Evolutionary conservation across 2,113 vertebrate species (phyloP).

Genomic region (Campylomormyrus tamandua): DNA sequence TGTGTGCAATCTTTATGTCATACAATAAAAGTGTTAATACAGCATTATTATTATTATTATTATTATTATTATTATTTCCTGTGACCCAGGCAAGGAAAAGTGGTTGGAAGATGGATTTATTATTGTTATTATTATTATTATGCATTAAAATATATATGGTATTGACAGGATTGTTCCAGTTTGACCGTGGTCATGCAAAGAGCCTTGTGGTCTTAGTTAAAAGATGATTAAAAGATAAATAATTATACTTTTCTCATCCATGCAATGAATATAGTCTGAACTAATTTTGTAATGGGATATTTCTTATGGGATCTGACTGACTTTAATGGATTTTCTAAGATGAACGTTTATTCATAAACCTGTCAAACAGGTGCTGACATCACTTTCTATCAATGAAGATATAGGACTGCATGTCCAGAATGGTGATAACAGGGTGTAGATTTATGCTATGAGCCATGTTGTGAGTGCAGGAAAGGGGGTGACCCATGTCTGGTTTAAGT

Average conservation of each 20-base stretch:
- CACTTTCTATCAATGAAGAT: background rate
- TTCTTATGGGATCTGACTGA: constrained; percentile 7
- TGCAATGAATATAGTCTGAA: constrained; percentile 1
- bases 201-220: constrained; percentile 15
- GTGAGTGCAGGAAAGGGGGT: background rate
- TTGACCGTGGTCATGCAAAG: background rate
- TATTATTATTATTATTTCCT: background rate
- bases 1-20: background rate
- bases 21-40: background rate
- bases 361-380: constrained; percentile 7
- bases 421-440: background rate
- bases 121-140: background rate
- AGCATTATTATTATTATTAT: background rate
- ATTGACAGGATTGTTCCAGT: background rate
- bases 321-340: constrained; percentile 32
- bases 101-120: background rate
- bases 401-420: constrained; percentile 1
- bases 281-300: background rate
- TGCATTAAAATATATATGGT: background rate
- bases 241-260: constrained; percentile 9
- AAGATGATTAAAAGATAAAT: no score
- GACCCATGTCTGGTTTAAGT: background rate
- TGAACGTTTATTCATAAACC: constrained; percentile 19
- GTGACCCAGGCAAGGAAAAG: background rate
- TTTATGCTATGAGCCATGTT: background rate